Evolutionary conservation across 2,797 vertebrate genomes (phyloP), one percentile per base, ranked within the genome.

Genomic region (Pseudochirops corinnae): DNA sequence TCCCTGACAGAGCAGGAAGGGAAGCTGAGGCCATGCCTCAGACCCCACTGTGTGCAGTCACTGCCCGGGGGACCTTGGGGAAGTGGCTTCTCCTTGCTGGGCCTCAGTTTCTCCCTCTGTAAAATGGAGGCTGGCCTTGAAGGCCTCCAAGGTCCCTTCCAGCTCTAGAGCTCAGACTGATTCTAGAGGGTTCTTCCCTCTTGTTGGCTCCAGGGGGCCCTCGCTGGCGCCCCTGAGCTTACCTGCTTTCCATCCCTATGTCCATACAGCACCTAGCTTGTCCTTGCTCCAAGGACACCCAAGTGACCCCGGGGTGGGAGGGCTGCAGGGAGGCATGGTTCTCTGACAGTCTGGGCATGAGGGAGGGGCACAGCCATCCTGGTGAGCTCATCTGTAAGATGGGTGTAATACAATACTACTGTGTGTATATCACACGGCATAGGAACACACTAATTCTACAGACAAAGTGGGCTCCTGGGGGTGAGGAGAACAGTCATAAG

Each of bases 151-250:
- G 39, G 24, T 24, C 67, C 67, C 18, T 82, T 24, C 67, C 7
- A 21, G 18, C 16, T 39, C 62, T 74, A 7, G 62, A 5, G 60
- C 33, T 74, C 33, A 39, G 33, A n/a, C 39, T 29, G 93, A 96
- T 56, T 91, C 92, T 94, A 56, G 0, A 0, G 95, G 90, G 93
- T 92, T 55, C 92, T 96, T 97, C 96, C 96, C 97, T 98, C 96
- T 97, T 97, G 95, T 92, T 91, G 96, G 97, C 93, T 62, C 24
- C n/a, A 55, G 90, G 60, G 87, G 33, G 62, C 31, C 13, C 0
- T n/a, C 31, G 21, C 52, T n/a, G 58, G 50, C 3, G 7, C 9
- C 21, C 39, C 21, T 33, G 39, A 26, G 74, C 39, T 46, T 0
- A 1, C 21, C 67, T 26, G n/a, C 67, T 74, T 39, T 39, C 1